Evolutionary conservation across 2,888 invertebrate genomes (phyloP).

Genomic region (Phymatocera aterrima): DNA sequence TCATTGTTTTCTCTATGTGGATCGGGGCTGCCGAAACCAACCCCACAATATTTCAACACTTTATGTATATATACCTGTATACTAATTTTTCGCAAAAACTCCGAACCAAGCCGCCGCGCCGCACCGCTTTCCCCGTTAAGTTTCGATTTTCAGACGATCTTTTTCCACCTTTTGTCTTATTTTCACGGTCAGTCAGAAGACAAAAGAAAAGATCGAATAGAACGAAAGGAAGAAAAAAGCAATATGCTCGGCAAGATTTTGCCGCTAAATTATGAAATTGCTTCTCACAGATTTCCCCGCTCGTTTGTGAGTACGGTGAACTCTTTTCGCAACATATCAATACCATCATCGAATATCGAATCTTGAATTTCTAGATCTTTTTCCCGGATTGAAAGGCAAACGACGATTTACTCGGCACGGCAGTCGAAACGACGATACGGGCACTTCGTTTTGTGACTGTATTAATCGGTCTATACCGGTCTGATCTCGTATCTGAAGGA

Average conservation of each 20-base stretch:
- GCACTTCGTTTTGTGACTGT: not conserved
- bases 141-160: not conserved
- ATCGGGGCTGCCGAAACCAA: constrained; percentile 23
- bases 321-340: no score
- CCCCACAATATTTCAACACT: constrained; percentile 52
- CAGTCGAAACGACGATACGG: not conserved
- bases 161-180: constrained; percentile 6
- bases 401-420: no score
- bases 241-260: no score
- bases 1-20: constrained; percentile 56
- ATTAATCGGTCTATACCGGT: not conserved
- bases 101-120: not conserved
- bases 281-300: no score
- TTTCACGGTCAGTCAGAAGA: constrained; percentile 2
- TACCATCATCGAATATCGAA: no score
- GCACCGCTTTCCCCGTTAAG: not conserved
- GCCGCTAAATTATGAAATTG: no score
- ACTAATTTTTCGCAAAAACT: constrained; percentile 49
- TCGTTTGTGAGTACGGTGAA: no score
- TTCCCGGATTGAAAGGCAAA: no score
- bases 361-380: no score
- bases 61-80: no score
- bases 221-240: no score
- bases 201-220: no score
- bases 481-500: constrained; percentile 5